Percentiles rank a stretch among this genome's conserved stretches.
Conservation (phyloP, 2,797 vertebrate species). For the Erethizon dorsatum region DNA sequence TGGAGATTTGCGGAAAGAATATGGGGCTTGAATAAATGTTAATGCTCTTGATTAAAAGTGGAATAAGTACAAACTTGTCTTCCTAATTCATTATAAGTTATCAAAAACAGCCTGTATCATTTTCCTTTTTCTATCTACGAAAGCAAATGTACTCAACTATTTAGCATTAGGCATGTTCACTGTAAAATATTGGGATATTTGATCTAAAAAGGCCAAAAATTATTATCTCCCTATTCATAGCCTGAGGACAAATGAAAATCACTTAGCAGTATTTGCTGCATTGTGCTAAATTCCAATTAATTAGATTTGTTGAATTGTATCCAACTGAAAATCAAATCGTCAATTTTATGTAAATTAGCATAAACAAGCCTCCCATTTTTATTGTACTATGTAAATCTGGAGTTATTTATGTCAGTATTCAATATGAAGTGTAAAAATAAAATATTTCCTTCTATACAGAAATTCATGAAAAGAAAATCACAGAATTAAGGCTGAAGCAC, state of each 20-base stretch:
- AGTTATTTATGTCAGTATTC: constrained; percentile 31
- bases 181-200: constrained; percentile 55
- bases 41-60: constrained; percentile 3
- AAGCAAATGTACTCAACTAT: not conserved
- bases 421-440: constrained; percentile 24
- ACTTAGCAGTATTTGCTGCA: constrained; percentile 55
- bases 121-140: not conserved
- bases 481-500: not conserved
- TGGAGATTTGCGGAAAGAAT: constrained; percentile 1
- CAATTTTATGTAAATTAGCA: constrained; percentile 39
- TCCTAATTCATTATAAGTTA: constrained; percentile 22
- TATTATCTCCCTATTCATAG: constrained; percentile 29
- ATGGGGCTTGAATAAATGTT: constrained; percentile 47
- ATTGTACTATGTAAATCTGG: not conserved
- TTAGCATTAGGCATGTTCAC: constrained; percentile 30
- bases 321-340: constrained; percentile 54
- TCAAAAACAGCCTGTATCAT: not conserved
- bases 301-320: constrained; percentile 27
- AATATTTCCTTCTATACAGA: not conserved
- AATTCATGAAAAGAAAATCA: constrained; percentile 45
- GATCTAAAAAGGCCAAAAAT: constrained; percentile 6
- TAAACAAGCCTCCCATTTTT: constrained; percentile 47
- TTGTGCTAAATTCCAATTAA: constrained; percentile 65
- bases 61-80: constrained; percentile 23
- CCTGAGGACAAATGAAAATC: constrained; percentile 42